These are phyloP conservation scores for Caiman crocodilus DNA, from an alignment of 2,797 vertebrate genomes.

Conservation along the genomic window DNA sequence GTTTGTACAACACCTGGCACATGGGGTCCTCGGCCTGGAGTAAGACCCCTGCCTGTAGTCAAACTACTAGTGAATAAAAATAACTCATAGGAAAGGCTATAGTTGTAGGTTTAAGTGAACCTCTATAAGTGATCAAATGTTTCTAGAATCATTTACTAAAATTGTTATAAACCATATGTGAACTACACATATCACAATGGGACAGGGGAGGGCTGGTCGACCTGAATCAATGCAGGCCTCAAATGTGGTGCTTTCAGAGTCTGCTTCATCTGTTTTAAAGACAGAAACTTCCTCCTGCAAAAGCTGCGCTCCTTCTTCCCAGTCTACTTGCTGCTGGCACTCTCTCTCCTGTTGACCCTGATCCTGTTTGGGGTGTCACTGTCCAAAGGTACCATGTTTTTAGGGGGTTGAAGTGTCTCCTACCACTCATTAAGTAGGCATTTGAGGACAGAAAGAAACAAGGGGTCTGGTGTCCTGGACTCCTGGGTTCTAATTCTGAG, in stretches of 20 bases:
- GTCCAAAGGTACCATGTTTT: slow-evolving; percentile 27
- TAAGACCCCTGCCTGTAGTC: background rate
- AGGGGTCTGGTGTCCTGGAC: rapidly evolving
- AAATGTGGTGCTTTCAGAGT: background rate
- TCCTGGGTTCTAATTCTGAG: background rate
- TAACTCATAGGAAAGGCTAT: background rate
- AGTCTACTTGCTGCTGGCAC: slow-evolving; percentile 20
- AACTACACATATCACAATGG: background rate
- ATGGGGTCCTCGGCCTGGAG: background rate
- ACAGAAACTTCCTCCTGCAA: background rate
- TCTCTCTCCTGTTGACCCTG: slow-evolving; percentile 49
- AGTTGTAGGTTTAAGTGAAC: rapidly evolving
- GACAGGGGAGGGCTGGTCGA: background rate
- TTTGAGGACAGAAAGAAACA: rapidly evolving
- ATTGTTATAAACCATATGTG: background rate
- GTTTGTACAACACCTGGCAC: background rate
- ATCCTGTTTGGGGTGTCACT: slow-evolving; percentile 10
- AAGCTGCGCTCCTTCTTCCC: background rate
- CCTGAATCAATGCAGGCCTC: background rate
- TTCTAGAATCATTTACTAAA: background rate
- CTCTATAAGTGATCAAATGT: background rate
- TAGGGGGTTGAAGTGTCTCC: background rate
- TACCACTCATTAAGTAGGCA: rapidly evolving
- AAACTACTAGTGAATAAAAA: background rate
- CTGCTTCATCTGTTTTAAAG: slow-evolving; percentile 18